Base-by-base conservation (phyloP, 2,797 vertebrate genomes). In the Coregonus ussuriensis region DNA sequence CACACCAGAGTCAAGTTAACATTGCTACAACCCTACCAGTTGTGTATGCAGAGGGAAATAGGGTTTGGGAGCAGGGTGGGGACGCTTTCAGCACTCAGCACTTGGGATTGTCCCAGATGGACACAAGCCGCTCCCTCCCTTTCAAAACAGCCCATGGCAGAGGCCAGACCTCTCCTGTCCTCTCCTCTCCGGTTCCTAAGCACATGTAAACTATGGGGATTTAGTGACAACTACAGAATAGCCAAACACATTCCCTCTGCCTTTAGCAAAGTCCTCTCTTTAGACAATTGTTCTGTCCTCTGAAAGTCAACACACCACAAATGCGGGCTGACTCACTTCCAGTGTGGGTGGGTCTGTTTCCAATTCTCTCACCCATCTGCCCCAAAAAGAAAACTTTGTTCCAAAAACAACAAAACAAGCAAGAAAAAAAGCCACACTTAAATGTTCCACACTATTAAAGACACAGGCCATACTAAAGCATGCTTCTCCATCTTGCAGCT, bases 281-380 rank as follows among this genome's bases (percentile, higher is more conserved):
- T 37, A 25, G 54, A 71, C 59, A 13, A 25, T 14, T 75, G 4
- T 53, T 67, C 31, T 56, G 25, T 62, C 35, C 53, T 41, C 70
- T 41, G 35, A 91, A 92, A 91, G 83, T 91, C 90, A 93, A 92
- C 91, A 92, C 87, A 71, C 1, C 72, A 82, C 81, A 88, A 91
- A 88, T 85, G 82, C 88, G 41, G 86, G 78, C 91, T 92, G 91
- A 94, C 89, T 92, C 91, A 92, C 88, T 93, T 89, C 88, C 87
- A 90, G 87, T 84, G 90, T 92, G 91, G 92, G 91, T 91, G 91
- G 91, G 87, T 95, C 93, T 94, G 94, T 92, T 94, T 94, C 91
- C 92, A 94, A 94, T 93, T 93, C 93, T 89, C 90, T 53, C 31
- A 53, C 53, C n/a, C 72, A 76, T 77, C 82, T 71, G 47, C 83